phyloP scores from a whole-genome alignment of 1,140 invertebrate species.

The Drosophila novamexicana region DNA sequence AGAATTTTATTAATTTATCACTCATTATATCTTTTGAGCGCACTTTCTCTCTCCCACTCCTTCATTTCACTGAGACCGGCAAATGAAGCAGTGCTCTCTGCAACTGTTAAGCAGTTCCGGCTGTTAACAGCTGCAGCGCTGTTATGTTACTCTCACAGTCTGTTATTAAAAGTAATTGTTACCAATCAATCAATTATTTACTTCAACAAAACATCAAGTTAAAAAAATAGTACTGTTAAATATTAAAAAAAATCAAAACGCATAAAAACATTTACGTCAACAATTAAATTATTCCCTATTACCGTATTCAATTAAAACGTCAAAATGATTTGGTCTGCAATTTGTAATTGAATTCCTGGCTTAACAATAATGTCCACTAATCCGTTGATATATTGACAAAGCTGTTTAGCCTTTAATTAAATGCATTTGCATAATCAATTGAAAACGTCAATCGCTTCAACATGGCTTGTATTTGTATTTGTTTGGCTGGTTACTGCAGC shows the following conservation, averaged over 20 bases:
- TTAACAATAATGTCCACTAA: constrained; percentile 46
- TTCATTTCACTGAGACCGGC: constrained; percentile 5
- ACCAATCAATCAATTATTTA: constrained; percentile 2
- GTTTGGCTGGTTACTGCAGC: constrained; percentile 30
- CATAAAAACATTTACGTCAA: too few species aligned
- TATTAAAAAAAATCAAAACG: too few species aligned
- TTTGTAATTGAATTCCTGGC: constrained; percentile 59
- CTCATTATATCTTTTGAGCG: not conserved
- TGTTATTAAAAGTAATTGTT: constrained; percentile 14
- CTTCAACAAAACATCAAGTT: not conserved
- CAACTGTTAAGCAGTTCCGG: constrained; percentile 1
- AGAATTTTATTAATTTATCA: constrained; percentile 1
- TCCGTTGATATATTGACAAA: constrained; percentile 51
- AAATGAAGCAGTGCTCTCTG: constrained; percentile 11
- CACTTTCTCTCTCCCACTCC: not conserved
- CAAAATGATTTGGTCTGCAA: constrained; percentile 33
- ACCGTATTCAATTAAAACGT: constrained; percentile 34
- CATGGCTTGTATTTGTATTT: not conserved
- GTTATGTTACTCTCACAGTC: not conserved
- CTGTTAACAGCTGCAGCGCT: constrained; percentile 5
- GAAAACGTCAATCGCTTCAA: constrained; percentile 14
- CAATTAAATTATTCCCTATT: not conserved
- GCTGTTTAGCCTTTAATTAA: constrained; percentile 67
- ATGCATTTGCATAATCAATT: constrained; percentile 65
- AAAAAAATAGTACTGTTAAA: not conserved